Evolutionary conservation across 1,140 invertebrate species (phyloP).

Genomic region (Drosophila melanica): DNA sequence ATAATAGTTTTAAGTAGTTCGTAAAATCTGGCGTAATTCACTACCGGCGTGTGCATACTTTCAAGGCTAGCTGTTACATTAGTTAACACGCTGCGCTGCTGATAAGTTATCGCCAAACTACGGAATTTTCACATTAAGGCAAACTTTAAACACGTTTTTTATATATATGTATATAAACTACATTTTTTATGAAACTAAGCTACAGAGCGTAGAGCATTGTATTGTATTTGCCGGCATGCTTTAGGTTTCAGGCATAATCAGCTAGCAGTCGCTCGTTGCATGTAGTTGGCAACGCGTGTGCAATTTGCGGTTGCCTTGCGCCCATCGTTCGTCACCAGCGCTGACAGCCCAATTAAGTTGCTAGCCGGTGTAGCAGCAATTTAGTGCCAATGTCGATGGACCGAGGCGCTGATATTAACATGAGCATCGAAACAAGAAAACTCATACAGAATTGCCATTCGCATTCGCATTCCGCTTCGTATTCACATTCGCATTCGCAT

Average conservation of each 20-base stretch:
- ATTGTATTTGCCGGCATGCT: not conserved
- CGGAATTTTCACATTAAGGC: not conserved
- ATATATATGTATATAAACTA: not conserved
- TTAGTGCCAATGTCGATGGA: conserved; percentile 25
- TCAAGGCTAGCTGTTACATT: not conserved
- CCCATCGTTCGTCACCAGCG: not conserved
- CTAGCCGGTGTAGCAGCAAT: conserved; percentile 23
- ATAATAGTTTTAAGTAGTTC: too few species aligned
- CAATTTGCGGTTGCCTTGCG: conserved; percentile 28
- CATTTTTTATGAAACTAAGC: not conserved
- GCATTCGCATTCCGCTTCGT: conserved; percentile 19
- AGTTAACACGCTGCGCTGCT: not conserved
- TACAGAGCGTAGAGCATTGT: not conserved
- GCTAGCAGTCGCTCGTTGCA: conserved; percentile 7
- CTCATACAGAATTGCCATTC: not conserved
- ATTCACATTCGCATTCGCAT: conserved; percentile 1
- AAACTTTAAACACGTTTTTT: not conserved
- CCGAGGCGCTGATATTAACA: not conserved
- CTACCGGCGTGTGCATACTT: conserved; percentile 4
- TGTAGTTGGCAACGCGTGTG: conserved; percentile 33
- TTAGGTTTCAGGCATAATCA: conserved; percentile 16
- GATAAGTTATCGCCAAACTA: not conserved
- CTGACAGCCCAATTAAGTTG: conserved; percentile 57
- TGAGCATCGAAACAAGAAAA: not conserved
- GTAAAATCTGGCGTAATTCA: not conserved